Base-by-base conservation (phyloP, 2,888 invertebrate genomes). In the Tenodera sinensis region DNA sequence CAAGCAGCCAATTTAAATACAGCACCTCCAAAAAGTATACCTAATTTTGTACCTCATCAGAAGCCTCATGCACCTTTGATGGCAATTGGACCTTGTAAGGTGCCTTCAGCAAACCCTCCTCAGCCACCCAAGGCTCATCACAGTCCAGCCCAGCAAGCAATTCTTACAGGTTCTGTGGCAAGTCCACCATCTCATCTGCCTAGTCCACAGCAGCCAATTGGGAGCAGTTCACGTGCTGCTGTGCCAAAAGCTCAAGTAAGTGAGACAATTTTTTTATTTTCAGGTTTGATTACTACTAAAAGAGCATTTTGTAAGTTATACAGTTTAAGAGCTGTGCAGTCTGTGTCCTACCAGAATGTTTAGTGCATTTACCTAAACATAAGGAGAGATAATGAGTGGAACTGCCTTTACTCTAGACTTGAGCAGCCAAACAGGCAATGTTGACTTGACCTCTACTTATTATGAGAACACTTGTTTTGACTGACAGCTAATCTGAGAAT, bases 161-260 rank as follows among this genome's bases (percentile, higher is more conserved):
- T 90, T 9, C 83, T 92, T 54, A 91, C 92, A 3, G 92, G 92
- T 47, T 94, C 94, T 27, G 94, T 95, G 25, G 94, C 95, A 9
- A 95, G 95, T 92, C 95, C 95, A 90, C 95, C 95, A 4, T 92
- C 93, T 9, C 94, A 94, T 91, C 92, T 93, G 15, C 91, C 93
- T 81, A 92, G 93, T 89, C 93, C 93, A 90, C 94, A 93, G 91
- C 94, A 93, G 86, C 93, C 94, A 54, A 93, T 94, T 30, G 94
- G 93, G 7, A 92, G 92, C 85, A 92, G 93, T 84, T 89, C 92
- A 2, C 91, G 93, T 91, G 91, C 93, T 34, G 84, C 85, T 28
- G 85, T 87, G 25, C 89, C 89, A 12, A 90, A 90, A 42, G 47
- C 90, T 85, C 90, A 89, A 89, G 90, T 90, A n/a, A 47, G 89